These are phyloP conservation scores for Cichlasoma orientale DNA, from an alignment of 2,797 vertebrate species.

Conservation along the genomic window DNA sequence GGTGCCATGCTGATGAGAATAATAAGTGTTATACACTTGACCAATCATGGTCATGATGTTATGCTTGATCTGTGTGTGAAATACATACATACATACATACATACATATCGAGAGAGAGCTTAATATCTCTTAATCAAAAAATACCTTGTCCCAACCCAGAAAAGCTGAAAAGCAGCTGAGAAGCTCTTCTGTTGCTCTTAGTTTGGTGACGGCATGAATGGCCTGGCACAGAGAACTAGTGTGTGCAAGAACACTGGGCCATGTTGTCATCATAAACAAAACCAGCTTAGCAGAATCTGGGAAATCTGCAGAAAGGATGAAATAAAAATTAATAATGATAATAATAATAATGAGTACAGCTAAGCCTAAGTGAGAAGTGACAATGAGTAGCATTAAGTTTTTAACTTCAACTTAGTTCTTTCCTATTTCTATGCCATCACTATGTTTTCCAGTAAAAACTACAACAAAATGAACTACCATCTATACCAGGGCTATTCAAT, in stretches of 20 bases:
- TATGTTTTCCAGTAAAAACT: neutral
- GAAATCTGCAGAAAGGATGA: slow-evolving; percentile 80
- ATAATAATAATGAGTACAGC: neutral
- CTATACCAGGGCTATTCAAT: neutral
- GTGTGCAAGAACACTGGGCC: slow-evolving; percentile 86
- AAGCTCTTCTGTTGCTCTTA: slow-evolving; percentile 80
- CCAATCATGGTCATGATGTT: too few relatives aligned
- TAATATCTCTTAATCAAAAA: neutral
- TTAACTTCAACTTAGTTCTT: neutral
- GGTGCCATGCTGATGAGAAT: too few relatives aligned
- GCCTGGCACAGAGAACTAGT: slow-evolving; percentile 84
- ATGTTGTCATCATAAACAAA: slow-evolving; percentile 90
- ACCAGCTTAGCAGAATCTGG: slow-evolving; percentile 87
- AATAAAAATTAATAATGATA: neutral
- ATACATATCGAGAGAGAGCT: neutral
- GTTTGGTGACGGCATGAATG: slow-evolving; percentile 86
- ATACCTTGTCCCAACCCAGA: slow-evolving; percentile 91
- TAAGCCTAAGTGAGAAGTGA: neutral
- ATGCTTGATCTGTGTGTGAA: too few relatives aligned
- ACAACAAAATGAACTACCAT: neutral
- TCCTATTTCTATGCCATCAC: neutral
- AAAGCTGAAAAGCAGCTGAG: slow-evolving; percentile 82
- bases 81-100: too few relatives aligned
- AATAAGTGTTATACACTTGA: too few relatives aligned
- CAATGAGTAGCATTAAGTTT: neutral